Percentiles rank a stretch among this genome's conserved stretches.
Conservation (phyloP, 2,888 invertebrate species). For the Dysmachus trigonus region DNA sequence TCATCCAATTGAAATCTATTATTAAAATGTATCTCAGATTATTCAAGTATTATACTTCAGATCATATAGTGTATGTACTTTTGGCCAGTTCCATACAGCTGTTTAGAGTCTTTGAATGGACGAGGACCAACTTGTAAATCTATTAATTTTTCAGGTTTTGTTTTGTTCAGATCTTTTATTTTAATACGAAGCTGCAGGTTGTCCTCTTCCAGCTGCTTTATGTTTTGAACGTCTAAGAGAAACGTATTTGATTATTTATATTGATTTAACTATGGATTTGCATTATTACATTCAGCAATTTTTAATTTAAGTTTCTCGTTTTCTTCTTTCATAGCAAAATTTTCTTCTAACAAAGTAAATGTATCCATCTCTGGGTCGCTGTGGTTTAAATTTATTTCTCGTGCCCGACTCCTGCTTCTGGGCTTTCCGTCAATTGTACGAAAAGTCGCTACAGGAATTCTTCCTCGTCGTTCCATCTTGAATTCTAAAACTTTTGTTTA, state of each 20-base stretch:
- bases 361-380: constrained; percentile 63
- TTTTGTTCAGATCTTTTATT: constrained; percentile 38
- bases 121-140: neutral
- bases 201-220: constrained; percentile 42
- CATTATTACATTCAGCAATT: constrained; percentile 58
- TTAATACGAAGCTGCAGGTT: constrained; percentile 38
- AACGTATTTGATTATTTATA: neutral
- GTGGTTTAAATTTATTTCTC: constrained; percentile 62
- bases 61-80: neutral
- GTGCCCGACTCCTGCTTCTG: constrained; percentile 61
- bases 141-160: neutral
- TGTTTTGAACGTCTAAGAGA: neutral
- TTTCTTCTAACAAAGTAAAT: constrained; percentile 62
- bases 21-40: neutral
- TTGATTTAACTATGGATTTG: neutral
- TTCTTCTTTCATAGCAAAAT: constrained; percentile 62
- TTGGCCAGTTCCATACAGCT: neutral
- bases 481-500: neutral
- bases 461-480: constrained; percentile 61
- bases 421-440: constrained; percentile 63
- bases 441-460: constrained; percentile 63
- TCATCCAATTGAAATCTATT: neutral
- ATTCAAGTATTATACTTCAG: neutral
- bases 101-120: neutral
- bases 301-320: constrained; percentile 61